Percentiles rank a stretch among this genome's conserved stretches.
Evolutionary conservation across 2,797 vertebrate species (phyloP).

Genomic region (Pipistrellus pygmaeus): DNA sequence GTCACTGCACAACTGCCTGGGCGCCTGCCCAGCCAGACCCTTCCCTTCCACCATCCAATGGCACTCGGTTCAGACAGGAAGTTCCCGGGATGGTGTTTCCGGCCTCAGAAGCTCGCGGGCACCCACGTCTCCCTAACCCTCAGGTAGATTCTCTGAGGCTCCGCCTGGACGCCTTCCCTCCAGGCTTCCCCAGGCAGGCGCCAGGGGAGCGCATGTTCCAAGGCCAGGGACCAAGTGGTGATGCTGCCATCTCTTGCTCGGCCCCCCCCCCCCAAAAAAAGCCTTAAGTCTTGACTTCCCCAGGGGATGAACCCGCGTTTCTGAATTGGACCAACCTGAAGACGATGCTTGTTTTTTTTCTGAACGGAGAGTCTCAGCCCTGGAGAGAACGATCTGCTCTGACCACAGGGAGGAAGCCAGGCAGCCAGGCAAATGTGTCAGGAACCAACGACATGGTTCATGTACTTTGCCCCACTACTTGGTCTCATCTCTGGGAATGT

Average conservation of each 20-base stretch:
- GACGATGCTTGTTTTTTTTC: neutral
- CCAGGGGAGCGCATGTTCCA: neutral
- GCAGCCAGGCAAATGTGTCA: neutral
- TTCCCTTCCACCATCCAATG: neutral
- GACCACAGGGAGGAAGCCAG: neutral
- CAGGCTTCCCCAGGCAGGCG: neutral
- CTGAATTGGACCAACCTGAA: neutral
- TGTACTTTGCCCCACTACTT: neutral
- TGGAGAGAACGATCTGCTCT: neutral
- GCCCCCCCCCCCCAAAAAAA: neutral
- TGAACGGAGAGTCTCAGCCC: neutral
- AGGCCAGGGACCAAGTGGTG: neutral
- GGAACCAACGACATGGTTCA: neutral
- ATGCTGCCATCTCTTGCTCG: neutral
- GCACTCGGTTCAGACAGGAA: neutral
- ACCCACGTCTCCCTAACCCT: neutral
- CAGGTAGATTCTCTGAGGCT: neutral
- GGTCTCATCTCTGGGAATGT: constrained; percentile 54
- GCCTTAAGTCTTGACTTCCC: neutral
- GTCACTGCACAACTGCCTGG: neutral
- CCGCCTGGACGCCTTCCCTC: neutral
- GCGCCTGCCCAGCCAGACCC: neutral
- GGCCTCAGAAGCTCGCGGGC: neutral
- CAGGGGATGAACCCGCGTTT: neutral
- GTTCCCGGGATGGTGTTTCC: neutral